Evolutionary conservation across 2,797 vertebrate species (phyloP).

Genomic region (Staurois parvus): DNA sequence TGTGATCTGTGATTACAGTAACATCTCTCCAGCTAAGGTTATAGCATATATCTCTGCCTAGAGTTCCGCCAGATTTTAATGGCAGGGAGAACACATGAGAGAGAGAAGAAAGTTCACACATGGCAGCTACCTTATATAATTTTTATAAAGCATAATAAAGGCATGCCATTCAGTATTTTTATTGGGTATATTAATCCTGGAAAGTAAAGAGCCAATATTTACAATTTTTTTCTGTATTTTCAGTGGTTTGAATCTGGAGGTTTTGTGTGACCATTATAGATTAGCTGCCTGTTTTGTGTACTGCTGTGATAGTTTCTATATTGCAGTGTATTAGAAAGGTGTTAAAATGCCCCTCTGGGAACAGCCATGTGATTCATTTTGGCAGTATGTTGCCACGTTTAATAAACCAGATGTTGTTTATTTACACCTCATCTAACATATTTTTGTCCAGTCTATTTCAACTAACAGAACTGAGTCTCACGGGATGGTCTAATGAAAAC

Average conservation of each 20-base stretch:
- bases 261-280: background rate
- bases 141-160: too few species aligned
- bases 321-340: background rate
- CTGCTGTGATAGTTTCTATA: background rate
- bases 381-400: background rate
- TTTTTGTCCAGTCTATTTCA: slow-evolving; percentile 17
- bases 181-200: background rate
- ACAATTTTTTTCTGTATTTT: background rate
- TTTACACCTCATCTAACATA: slow-evolving; percentile 23
- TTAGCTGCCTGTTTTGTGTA: background rate
- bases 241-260: background rate
- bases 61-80: too few species aligned
- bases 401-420: slow-evolving; percentile 48
- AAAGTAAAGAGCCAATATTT: background rate
- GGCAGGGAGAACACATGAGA: too few species aligned
- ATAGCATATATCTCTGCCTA: too few species aligned
- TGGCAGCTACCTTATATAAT: too few species aligned
- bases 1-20: too few species aligned
- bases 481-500: slow-evolving; percentile 17
- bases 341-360: background rate
- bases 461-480: slow-evolving; percentile 31
- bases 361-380: background rate
- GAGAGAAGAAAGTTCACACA: too few species aligned
- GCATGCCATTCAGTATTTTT: too few species aligned
- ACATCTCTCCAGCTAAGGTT: too few species aligned